A percentile compares a stretch with the other conserved stretches of the same genome.
Conservation (phyloP, 2,113 vertebrate genomes). For the Ardeotis arabs region DNA sequence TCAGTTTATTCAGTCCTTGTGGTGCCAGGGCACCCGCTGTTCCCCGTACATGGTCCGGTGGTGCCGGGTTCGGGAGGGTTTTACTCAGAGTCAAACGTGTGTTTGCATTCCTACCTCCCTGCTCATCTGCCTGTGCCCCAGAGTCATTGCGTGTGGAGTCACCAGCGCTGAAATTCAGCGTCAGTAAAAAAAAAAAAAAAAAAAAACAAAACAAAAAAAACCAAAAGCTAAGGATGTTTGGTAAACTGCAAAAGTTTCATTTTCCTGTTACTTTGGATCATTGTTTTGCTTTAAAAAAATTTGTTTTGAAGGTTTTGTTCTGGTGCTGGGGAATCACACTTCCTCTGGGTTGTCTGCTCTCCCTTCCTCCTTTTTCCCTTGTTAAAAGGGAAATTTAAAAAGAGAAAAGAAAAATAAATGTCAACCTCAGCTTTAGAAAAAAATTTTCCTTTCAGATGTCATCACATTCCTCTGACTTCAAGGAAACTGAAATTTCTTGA, state of each 20-base stretch:
- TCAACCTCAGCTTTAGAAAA: not conserved
- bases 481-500: not conserved
- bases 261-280: not conserved
- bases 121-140: not conserved
- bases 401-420: not conserved
- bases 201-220: no score
- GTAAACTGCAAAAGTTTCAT: not conserved
- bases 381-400: not conserved
- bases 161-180: not conserved
- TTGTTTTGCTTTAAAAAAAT: not conserved
- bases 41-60: accelerated
- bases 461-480: not conserved
- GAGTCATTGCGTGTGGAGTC: not conserved
- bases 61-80: not conserved
- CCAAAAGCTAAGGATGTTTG: not conserved
- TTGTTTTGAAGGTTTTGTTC: not conserved
- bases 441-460: not conserved
- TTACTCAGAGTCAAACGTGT: not conserved
- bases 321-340: not conserved
- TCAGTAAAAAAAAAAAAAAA: not conserved
- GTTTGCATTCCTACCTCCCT: not conserved
- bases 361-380: not conserved
- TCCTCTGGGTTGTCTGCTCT: not conserved
- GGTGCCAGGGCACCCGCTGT: not conserved
- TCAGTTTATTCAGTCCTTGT: not conserved